Evolutionary conservation across 2,797 vertebrate species (phyloP), one percentile per base, ranked within the genome.

Genomic region (Hippocampus kuda): DNA sequence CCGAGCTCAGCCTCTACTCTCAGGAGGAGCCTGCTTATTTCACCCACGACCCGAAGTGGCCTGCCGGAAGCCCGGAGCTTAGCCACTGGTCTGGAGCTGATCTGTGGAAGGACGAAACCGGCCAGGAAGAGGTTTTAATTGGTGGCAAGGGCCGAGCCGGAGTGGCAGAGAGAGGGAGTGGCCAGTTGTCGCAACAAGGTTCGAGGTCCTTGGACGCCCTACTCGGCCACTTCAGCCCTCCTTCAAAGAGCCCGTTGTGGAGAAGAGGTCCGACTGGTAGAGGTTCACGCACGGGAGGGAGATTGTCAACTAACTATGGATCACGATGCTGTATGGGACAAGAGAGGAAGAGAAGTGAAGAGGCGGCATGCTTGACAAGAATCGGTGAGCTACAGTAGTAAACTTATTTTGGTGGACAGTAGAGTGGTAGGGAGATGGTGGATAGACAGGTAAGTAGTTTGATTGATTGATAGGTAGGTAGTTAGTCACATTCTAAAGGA

Each of bases 271-370:
- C 24, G 16, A 18, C 61, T 12, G 66, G 49, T 67, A 0, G 62
- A 12, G 48, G 66, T 57, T n/a, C 15, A 18, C 18, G 5, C 5
- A 57, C 30, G 0, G 38, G 3, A 60, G 46, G 63, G 10, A 51
- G 65, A 15, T 6, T 4, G 20, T 71, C 80, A 5, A 15, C 70
- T 0, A 68, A 53, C 18, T 85, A 83, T 0, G 70, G 79, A n/a
- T 71, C 79, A 63, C 81, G 42, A 49, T 75, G n/a, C 71, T 84
- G 83, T 83, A 72, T 61, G 1, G 80, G 87, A 48, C 72, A 60
- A 56, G 88, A 89, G 79, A 86, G 78, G 83, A 92, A 89, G 82
- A 88, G 91, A 79, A 80, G 70, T 1, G 77, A 73, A 24, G 74
- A 76, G 5, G 62, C 34, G 0, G 70, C 76, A 8, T 76, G 63